Evolutionary conservation across 37 sponge, comb jelly and placozoan species (phyloP), one percentile per base, ranked within the genome.

Genomic region (Ephydatia muelleri): DNA sequence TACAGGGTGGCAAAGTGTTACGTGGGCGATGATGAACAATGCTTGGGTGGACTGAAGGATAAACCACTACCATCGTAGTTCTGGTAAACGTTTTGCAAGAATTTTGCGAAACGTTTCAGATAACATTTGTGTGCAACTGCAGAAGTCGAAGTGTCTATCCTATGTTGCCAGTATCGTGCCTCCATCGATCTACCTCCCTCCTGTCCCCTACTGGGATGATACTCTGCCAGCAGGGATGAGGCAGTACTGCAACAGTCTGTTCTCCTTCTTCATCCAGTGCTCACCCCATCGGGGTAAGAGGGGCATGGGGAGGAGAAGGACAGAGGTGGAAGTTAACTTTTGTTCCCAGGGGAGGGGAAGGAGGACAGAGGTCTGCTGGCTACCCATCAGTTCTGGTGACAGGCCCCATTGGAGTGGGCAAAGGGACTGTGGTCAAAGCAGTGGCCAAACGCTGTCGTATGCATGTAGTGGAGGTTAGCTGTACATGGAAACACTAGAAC

Each of bases 401-500:
- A 8, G 95, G 95, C n/a, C 93, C 95, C 0, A 57, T 77, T 11
- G 95, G 95, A 1, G 86, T 86, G 0, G 95, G 95, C 22, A 95
- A 91, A 85, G 73, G 36, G 32, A 87, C 93, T 30, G 85, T 92
- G 1, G 83, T 89, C 25, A 79, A 74, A 33, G 95, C 95, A 35
- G 90, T 92, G 19, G 92, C 92, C 6, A 83, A 78, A 35, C 72
- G 76, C 0, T 86, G 86, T 57, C 73, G 89, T 6, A 68, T 92
- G 78, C 73, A 92, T 36, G 49, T 89, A 1, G 38, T 89, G 12
- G 87, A 89, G 88, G 94, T 94, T 26, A 71, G 83, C 6, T n/a
- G n/a, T n/a, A n/a, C n/a, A n/a, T n/a, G n/a, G n/a, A n/a, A n/a
- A n/a, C n/a, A n/a, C n/a, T n/a, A n/a, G n/a, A n/a, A n/a, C n/a